These are phyloP conservation scores for Matsumyia berberina DNA, from an alignment of 2,888 invertebrate genomes.

Conservation along the genomic window DNA sequence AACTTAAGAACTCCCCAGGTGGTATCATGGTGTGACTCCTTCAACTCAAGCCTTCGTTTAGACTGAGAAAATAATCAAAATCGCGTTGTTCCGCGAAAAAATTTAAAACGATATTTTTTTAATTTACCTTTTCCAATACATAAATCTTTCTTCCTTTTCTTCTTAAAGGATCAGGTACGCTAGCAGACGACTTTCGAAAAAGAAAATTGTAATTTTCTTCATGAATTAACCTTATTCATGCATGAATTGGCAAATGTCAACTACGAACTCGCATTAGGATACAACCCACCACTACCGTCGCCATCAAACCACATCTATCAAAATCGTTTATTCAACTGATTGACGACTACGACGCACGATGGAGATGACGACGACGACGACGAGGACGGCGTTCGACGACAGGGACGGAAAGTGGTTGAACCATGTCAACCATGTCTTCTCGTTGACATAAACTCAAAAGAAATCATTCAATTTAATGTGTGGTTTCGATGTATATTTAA, in stretches of 20 bases:
- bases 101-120: no score
- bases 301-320: constrained; percentile 44
- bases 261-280: background rate
- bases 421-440: constrained; percentile 19
- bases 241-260: constrained; percentile 46
- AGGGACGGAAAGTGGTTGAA: constrained; percentile 25
- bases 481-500: constrained; percentile 23
- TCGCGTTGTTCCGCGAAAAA: no score
- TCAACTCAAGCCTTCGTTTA: no score
- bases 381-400: background rate
- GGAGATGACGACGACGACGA: constrained; percentile 4
- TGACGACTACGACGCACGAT: constrained; percentile 21
- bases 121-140: background rate
- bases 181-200: background rate
- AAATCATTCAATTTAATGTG: constrained; percentile 50
- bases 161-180: background rate
- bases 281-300: background rate
- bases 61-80: no score
- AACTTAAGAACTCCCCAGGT: no score
- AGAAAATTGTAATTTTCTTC: constrained; percentile 55
- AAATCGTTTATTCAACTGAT: constrained; percentile 54
- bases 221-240: constrained; percentile 45
- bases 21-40: no score
- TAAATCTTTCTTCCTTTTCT: background rate
- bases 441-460: constrained; percentile 31